Conservation (phyloP, 2,888 invertebrate genomes). For the Pomacea canaliculata region DNA sequence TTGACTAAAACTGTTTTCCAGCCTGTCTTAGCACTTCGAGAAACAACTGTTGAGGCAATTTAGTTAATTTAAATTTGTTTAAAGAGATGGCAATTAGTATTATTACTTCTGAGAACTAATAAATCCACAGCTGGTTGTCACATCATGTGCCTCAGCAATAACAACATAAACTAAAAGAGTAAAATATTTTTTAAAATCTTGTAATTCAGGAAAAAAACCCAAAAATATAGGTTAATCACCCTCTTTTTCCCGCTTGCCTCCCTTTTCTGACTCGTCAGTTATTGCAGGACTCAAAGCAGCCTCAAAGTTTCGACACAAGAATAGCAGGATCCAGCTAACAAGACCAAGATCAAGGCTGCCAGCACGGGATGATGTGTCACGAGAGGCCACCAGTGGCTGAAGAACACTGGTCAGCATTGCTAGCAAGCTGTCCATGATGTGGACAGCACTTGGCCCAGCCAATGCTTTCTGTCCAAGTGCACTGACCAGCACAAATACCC, state of each 20-base stretch:
- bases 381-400: conserved; percentile 39
- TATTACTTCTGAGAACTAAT: no score
- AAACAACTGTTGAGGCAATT: no score
- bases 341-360: conserved; percentile 76
- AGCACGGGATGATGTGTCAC: conserved; percentile 6
- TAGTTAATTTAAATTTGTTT: no score
- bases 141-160: no score
- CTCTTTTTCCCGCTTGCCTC: conserved; percentile 43
- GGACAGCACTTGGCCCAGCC: conserved; percentile 58
- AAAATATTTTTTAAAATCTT: no score
- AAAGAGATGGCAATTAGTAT: no score
- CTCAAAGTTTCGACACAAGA: conserved; percentile 81
- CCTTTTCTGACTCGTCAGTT: conserved; percentile 47
- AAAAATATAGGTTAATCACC: conserved; percentile 17
- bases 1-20: no score
- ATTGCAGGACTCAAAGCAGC: conserved; percentile 36
- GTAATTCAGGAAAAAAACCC: no score
- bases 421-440: conserved; percentile 64
- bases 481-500: conserved; percentile 87
- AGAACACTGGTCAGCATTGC: conserved; percentile 72
- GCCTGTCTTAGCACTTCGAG: no score
- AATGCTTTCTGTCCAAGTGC: conserved; percentile 88
- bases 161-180: no score
- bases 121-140: no score
- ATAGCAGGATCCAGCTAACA: conserved; percentile 83